These are phyloP conservation scores for Bombus vancouverensis DNA, from an alignment of 1,140 invertebrate genomes.

Conservation along the genomic window DNA sequence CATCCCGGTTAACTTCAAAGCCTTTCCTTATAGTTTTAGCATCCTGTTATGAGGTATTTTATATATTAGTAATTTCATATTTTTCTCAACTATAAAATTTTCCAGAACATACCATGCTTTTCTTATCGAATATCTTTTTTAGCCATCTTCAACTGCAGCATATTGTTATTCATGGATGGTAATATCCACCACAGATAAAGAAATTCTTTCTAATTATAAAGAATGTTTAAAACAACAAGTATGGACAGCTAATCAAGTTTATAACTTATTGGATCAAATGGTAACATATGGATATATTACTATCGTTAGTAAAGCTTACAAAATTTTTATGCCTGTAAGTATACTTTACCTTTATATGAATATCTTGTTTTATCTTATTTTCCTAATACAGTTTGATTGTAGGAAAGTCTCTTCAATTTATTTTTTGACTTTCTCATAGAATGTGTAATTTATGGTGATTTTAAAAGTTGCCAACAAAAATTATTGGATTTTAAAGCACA, in stretches of 20 bases:
- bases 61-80: neutral
- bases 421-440: slow-evolving; percentile 77
- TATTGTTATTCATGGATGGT: slow-evolving; percentile 86
- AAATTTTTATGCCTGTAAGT: slow-evolving; percentile 86
- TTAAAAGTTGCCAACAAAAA: slow-evolving; percentile 67
- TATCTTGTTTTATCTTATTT: slow-evolving; percentile 56
- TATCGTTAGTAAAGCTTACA: slow-evolving; percentile 84
- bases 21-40: slow-evolving; percentile 86
- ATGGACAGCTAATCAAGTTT: slow-evolving; percentile 78
- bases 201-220: slow-evolving; percentile 77
- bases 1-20: slow-evolving; percentile 82
- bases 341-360: slow-evolving; percentile 41
- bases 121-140: slow-evolving; percentile 38
- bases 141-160: slow-evolving; percentile 86
- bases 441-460: slow-evolving; percentile 73
- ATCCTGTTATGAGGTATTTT: slow-evolving; percentile 86
- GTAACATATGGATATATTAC: slow-evolving; percentile 82
- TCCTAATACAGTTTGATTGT: slow-evolving; percentile 26
- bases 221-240: slow-evolving; percentile 75
- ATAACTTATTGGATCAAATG: slow-evolving; percentile 82
- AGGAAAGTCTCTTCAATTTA: slow-evolving; percentile 27
- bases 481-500: slow-evolving; percentile 72
- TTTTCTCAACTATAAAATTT: neutral
- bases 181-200: slow-evolving; percentile 78
- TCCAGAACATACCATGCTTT: neutral